A percentile compares a stretch with the other conserved stretches of the same genome.
Conservation (phyloP, 2,797 vertebrate genomes). For the Myotis myotis region DNA sequence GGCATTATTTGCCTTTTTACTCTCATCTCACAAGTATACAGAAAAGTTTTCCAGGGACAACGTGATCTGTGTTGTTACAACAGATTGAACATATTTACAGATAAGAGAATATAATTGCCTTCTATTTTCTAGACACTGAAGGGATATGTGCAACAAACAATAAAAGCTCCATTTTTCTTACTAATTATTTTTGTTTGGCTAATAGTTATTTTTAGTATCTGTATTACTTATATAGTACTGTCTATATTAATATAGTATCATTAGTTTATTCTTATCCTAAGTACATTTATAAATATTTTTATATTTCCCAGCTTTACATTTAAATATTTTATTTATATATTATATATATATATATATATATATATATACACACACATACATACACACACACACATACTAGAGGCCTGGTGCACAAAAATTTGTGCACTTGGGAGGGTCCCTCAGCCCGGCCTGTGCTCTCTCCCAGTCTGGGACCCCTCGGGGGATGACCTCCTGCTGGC, state of each 20-base stretch:
- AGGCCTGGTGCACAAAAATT: too few species aligned
- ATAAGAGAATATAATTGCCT: background rate
- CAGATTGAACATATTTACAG: background rate
- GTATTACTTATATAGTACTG: background rate
- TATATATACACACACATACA: too few species aligned
- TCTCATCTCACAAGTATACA: background rate
- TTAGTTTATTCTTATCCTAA: background rate
- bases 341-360: too few species aligned
- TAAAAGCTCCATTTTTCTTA: background rate
- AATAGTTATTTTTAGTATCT: background rate
- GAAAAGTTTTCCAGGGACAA: background rate
- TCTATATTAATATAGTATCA: background rate
- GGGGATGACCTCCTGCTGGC: too few species aligned
- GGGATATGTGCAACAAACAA: background rate
- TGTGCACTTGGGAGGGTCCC: too few species aligned
- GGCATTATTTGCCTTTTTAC: background rate
- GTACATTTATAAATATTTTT: background rate
- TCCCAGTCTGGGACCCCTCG: too few species aligned
- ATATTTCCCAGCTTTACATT: background rate
- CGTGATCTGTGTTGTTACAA: background rate
- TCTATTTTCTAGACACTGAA: background rate
- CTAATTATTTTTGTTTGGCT: background rate
- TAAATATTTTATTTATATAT: background rate
- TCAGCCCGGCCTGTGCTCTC: too few species aligned
- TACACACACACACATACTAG: background rate